A percentile compares a stretch with the other conserved stretches of the same genome.
Evolutionary conservation across 1,140 invertebrate genomes (phyloP).

Genomic region (Sesamia nonagrioides): DNA sequence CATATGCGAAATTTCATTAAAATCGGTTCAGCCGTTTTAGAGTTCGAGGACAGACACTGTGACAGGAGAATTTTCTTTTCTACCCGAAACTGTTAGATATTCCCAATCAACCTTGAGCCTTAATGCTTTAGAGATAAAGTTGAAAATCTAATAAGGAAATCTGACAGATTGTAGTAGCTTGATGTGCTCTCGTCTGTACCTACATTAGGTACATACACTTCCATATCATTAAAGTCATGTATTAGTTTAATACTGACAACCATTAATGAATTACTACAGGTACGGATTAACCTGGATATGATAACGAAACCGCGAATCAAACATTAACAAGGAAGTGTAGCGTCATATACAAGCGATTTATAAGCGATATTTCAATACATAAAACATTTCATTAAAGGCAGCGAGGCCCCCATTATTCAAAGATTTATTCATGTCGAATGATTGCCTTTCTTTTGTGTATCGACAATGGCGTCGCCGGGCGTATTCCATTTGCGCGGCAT

Average conservation of each 20-base stretch:
- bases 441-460: slow-evolving; percentile 86
- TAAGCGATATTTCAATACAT: slow-evolving; percentile 79
- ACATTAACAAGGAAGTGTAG: slow-evolving; percentile 68
- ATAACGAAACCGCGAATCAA: slow-evolving; percentile 64
- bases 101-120: too few relatives aligned
- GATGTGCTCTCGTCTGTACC: too few relatives aligned
- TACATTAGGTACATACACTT: not conserved
- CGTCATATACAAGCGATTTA: slow-evolving; percentile 73
- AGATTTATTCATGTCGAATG: slow-evolving; percentile 87
- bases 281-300: slow-evolving; percentile 5
- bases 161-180: too few relatives aligned
- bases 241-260: not conserved
- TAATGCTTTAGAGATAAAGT: too few relatives aligned
- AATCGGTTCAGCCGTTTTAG: too few relatives aligned
- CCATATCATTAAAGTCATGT: not conserved
- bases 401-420: slow-evolving; percentile 80
- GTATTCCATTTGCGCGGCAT: slow-evolving; percentile 81
- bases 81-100: too few relatives aligned
- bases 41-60: too few relatives aligned
- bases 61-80: too few relatives aligned
- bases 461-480: slow-evolving; percentile 77
- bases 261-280: not conserved
- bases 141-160: too few relatives aligned
- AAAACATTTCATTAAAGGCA: slow-evolving; percentile 86
- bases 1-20: too few relatives aligned